A percentile compares a stretch with the other conserved stretches of the same genome.
Evolutionary conservation across 2,113 vertebrate genomes (phyloP).

Genomic region (Ageneiosus marmoratus): DNA sequence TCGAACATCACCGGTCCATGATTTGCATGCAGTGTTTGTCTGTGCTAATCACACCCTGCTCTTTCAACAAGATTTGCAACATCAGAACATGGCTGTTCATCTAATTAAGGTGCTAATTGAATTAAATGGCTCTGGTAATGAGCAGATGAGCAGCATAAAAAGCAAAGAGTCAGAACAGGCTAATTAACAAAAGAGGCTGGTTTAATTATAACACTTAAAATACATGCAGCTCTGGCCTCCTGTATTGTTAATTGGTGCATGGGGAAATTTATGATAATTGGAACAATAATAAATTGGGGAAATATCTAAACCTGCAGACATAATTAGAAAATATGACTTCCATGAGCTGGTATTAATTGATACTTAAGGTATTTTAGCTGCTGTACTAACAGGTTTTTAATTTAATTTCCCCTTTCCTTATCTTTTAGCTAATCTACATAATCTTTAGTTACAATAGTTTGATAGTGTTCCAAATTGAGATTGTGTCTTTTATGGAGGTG

Average conservation of each 20-base stretch:
- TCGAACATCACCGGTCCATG: slow-evolving; percentile 71
- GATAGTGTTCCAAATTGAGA: slow-evolving; percentile 6
- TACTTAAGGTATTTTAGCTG: slow-evolving; percentile 59
- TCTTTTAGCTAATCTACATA: background rate
- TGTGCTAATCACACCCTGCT: slow-evolving; percentile 85
- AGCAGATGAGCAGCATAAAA: slow-evolving; percentile 96
- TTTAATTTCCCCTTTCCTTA: background rate
- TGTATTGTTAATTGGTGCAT: slow-evolving; percentile 93
- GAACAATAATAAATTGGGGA: slow-evolving; percentile 83
- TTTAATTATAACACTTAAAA: slow-evolving; percentile 99
- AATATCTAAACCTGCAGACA: slow-evolving; percentile 70
- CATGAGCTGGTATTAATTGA: slow-evolving; percentile 78
- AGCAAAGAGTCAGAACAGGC: slow-evolving; percentile 96
- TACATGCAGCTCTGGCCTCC: slow-evolving; percentile 83
- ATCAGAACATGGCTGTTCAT: slow-evolving; percentile 86
- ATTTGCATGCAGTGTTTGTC: slow-evolving; percentile 88
- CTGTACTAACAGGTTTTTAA: slow-evolving; percentile 28
- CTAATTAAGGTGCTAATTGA: slow-evolving; percentile 99
- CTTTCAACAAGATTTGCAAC: slow-evolving; percentile 85
- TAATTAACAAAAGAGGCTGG: slow-evolving; percentile 97
- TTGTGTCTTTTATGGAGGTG: background rate
- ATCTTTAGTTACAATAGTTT: background rate
- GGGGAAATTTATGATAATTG: slow-evolving; percentile 99
- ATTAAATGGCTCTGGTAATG: slow-evolving; percentile 98
- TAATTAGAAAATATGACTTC: slow-evolving; percentile 81